phyloP scores from a whole-genome alignment of 2,888 invertebrate genomes.

The Tipula unca region DNA sequence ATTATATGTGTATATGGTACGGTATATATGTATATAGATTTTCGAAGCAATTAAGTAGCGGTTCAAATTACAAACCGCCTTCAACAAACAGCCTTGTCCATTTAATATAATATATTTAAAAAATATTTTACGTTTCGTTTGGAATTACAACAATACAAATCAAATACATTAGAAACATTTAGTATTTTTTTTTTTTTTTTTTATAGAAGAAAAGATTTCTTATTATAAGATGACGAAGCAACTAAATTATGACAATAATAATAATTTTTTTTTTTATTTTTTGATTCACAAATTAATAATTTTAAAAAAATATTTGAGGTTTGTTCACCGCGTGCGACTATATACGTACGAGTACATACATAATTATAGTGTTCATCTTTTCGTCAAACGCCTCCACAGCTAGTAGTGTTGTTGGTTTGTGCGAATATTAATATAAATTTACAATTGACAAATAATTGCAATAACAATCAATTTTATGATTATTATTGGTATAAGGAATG shows the following conservation, averaged over 20 bases:
- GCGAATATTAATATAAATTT: not conserved
- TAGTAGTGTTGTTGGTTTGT: not conserved
- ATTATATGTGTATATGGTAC: not conserved
- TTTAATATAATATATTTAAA: not conserved
- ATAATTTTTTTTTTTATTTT: not conserved
- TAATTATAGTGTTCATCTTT: not conserved
- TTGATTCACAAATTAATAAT: not conserved
- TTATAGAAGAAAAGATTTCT: conserved; percentile 2
- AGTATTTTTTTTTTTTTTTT: no score
- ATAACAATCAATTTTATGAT: not conserved
- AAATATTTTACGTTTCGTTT: not conserved
- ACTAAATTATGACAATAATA: not conserved
- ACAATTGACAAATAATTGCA: not conserved
- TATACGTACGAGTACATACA: no score
- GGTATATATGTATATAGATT: not conserved
- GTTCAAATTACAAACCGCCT: conserved; percentile 18
- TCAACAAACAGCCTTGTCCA: conserved; percentile 17
- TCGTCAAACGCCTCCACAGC: not conserved
- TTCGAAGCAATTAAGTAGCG: conserved; percentile 18
- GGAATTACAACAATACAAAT: not conserved
- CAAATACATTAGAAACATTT: not conserved
- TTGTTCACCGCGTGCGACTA: not conserved
- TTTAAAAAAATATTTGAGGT: not conserved
- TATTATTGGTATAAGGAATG: not conserved
- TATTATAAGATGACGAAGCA: not conserved